Evolutionary conservation across 2,888 invertebrate species (phyloP), one percentile per base, ranked within the genome.

Genomic region (Clanis bilineata): DNA sequence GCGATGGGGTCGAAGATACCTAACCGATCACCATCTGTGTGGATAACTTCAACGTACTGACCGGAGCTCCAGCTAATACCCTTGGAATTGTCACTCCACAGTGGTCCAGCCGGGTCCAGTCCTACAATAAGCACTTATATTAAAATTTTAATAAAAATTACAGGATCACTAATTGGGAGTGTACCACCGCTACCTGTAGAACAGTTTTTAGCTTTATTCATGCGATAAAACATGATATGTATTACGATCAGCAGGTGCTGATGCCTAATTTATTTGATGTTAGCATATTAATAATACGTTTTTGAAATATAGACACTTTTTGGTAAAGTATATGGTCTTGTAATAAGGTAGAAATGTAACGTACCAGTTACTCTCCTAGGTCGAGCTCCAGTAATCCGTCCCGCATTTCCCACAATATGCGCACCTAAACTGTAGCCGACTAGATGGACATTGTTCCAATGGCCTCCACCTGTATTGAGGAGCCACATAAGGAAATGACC

Each of bases 21-120:
- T 3, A 86, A 76, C 0, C 74, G 55, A 3, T 83, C 78, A 23
- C 85, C 84, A 36, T 90, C 85, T 0, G 90, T 90, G 65, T 91
- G 90, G 39, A 90, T 89, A 1, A 77, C 70, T 66, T 91, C 90
- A 0, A 90, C 88, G 60, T 86, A 86, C 44, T 62, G 67, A 7
- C 83, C 90, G 51, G 76, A 70, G 39, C 71, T 73, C 12, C 63
- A 55, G 57, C 76, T 82, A 9, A 91, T 63, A 2, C 88, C 83
- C 18, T 79, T 70, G 1, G 65, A 57, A 64, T 81, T 85, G n/a
- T 70, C 66, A 10, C 75, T 70, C 86, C 86, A 90, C 5, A 56
- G 38, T 3, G 89, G 89, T 2, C 85, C 83, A 23, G 90, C 88
- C 1, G 89, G 88, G 62, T 89, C 90, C 59, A 89, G 64, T 57